These are phyloP conservation scores for Brachypteracias leptosomus DNA, from an alignment of 2,113 vertebrate genomes.

Conservation along the genomic window DNA sequence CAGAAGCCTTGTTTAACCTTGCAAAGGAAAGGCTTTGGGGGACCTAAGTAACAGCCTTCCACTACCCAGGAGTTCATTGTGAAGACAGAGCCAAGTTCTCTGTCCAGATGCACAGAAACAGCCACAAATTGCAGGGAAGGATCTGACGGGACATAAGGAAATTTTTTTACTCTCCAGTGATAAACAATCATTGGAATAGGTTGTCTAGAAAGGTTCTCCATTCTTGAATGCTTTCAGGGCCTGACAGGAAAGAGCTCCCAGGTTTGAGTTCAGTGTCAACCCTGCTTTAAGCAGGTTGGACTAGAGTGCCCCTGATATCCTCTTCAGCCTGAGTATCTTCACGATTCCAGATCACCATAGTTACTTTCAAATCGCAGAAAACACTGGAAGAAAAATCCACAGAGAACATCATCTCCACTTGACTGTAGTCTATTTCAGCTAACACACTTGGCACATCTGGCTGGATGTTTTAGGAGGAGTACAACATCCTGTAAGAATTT, in stretches of 20 bases:
- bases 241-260: neutral
- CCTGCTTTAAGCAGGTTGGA: neutral
- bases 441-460: neutral
- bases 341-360: neutral
- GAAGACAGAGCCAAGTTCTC: neutral
- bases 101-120: rapidly evolving
- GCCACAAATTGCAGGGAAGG: neutral
- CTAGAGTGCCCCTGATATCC: neutral
- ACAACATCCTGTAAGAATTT: neutral
- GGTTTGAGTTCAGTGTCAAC: neutral
- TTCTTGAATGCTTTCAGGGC: neutral
- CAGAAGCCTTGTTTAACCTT: neutral
- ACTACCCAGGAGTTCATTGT: neutral
- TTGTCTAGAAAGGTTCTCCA: neutral
- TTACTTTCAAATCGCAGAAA: neutral
- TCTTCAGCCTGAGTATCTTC: neutral
- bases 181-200: neutral
- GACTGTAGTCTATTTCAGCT: neutral
- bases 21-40: neutral
- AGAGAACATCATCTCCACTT: neutral
- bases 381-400: neutral
- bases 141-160: neutral
- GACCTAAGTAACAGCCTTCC: neutral
- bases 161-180: neutral
- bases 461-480: neutral